Conservation (phyloP, 1,140 invertebrate genomes). For the Drosophila gunungcola region DNA sequence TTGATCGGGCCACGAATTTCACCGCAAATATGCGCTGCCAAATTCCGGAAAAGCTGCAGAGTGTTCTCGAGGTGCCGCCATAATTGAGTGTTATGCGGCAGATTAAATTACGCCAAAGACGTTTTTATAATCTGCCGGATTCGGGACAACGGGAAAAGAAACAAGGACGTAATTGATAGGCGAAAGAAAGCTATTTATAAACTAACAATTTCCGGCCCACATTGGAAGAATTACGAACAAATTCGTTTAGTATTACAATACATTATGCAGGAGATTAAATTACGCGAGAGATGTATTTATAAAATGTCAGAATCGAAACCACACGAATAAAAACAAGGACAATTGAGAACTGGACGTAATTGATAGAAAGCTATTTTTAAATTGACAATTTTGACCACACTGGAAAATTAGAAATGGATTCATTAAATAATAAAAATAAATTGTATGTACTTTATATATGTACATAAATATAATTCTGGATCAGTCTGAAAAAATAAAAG, state of each 20-base stretch:
- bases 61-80: slow-evolving; percentile 38
- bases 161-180: background rate
- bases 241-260: background rate
- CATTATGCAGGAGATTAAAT: background rate
- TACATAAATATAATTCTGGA: too few relatives aligned
- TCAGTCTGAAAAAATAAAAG: too few relatives aligned
- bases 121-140: slow-evolving; percentile 22
- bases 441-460: too few relatives aligned
- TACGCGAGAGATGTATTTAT: background rate
- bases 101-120: slow-evolving; percentile 35
- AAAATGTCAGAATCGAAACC: background rate
- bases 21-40: slow-evolving; percentile 37
- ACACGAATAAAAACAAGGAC: background rate
- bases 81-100: slow-evolving; percentile 44
- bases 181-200: background rate
- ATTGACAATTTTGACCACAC: background rate
- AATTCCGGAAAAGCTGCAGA: slow-evolving; percentile 2
- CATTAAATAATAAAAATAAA: too few relatives aligned
- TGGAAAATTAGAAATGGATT: too few relatives aligned
- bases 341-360: background rate
- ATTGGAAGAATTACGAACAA: background rate
- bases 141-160: background rate
- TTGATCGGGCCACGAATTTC: slow-evolving; percentile 29
- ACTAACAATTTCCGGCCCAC: background rate
- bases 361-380: background rate